Percentiles rank a stretch among this genome's conserved stretches.
These are phyloP conservation scores for Hystrix cristata DNA, from an alignment of 2,113 vertebrate genomes.

Conservation along the genomic window DNA sequence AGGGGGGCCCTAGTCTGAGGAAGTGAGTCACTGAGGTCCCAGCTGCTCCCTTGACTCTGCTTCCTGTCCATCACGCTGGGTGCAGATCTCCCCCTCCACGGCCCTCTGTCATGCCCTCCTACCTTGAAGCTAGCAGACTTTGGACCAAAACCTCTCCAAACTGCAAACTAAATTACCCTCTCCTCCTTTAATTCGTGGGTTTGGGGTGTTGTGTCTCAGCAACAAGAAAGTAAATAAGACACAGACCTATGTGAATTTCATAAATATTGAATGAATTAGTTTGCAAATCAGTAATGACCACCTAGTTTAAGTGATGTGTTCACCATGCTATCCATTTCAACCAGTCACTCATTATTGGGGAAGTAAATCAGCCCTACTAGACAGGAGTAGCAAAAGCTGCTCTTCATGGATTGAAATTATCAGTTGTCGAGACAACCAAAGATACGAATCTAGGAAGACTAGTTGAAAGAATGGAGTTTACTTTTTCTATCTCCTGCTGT, in stretches of 20 bases:
- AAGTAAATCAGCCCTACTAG: not conserved
- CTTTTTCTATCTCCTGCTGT: not conserved
- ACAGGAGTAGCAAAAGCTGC: not conserved
- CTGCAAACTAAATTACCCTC: not conserved
- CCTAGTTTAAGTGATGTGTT: not conserved
- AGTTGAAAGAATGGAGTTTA: not conserved
- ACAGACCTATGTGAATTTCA: not conserved
- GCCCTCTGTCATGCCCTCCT: not conserved
- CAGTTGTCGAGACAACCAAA: not conserved
- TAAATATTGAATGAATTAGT: not conserved
- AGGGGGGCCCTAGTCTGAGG: not conserved
- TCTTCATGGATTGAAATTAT: not conserved
- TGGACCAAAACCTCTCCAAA: not conserved
- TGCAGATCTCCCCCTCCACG: not conserved
- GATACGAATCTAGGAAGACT: not conserved
- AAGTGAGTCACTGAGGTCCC: not conserved
- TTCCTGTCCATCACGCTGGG: not conserved
- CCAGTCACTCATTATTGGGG: rapidly evolving
- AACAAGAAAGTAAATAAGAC: not conserved
- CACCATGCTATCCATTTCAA: not conserved
- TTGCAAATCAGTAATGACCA: not conserved
- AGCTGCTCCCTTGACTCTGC: not conserved
- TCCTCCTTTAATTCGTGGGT: not conserved
- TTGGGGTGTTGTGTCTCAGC: not conserved
- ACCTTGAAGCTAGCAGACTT: not conserved